These are phyloP conservation scores for Enteromius paludinosus DNA, from an alignment of 2,797 vertebrate genomes.

Conservation along the genomic window DNA sequence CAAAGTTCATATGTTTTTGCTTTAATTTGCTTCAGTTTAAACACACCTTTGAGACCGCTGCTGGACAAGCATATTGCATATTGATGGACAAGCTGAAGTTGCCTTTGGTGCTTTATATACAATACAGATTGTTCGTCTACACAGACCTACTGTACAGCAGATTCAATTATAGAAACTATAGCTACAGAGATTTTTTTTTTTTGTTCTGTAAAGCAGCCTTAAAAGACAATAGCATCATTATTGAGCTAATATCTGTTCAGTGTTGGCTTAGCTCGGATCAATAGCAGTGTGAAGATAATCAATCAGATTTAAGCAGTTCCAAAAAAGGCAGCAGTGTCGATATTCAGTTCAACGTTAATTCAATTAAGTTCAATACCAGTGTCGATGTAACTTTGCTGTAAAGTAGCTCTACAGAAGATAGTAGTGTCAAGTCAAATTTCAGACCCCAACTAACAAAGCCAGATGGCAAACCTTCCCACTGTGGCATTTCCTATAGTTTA, in stretches of 20 bases:
- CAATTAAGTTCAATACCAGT: background rate
- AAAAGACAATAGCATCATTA: background rate
- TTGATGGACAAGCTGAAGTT: background rate
- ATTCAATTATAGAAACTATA: background rate
- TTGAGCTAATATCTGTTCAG: background rate
- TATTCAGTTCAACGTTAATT: background rate
- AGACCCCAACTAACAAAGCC: background rate
- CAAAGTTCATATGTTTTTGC: background rate
- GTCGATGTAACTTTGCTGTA: background rate
- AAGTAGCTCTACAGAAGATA: background rate
- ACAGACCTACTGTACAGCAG: background rate
- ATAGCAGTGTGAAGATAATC: conserved; percentile 1
- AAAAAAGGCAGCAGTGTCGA: background rate
- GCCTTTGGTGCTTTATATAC: background rate
- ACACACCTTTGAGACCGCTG: background rate
- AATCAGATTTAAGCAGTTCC: background rate
- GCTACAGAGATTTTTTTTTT: background rate
- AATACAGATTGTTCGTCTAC: background rate
- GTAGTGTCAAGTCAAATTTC: background rate
- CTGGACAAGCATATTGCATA: background rate
- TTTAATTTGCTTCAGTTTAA: background rate
- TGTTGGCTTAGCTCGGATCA: background rate
- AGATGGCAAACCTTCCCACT: background rate
- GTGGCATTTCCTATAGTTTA: background rate
- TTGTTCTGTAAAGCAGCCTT: background rate